These are phyloP conservation scores for Plestiodon gilberti DNA, from an alignment of 2,113 vertebrate species.

Conservation along the genomic window DNA sequence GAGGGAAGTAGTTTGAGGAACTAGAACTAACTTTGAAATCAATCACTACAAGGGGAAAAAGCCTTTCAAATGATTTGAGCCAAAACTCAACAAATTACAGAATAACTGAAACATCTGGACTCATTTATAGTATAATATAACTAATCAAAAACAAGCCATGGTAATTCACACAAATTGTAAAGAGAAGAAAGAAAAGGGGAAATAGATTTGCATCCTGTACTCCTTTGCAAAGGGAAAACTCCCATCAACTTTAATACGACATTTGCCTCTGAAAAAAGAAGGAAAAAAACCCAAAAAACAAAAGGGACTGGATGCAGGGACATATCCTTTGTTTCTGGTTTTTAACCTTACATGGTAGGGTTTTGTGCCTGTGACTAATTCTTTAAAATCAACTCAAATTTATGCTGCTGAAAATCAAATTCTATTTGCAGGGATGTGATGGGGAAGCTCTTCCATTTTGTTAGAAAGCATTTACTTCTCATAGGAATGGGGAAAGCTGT, in stretches of 20 bases:
- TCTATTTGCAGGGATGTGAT: not conserved
- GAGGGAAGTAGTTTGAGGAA: slow-evolving; percentile 56
- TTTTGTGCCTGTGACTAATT: slow-evolving; percentile 51
- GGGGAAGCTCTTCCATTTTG: not conserved
- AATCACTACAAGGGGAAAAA: slow-evolving; percentile 62
- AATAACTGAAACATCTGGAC: slow-evolving; percentile 83
- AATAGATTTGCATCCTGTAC: slow-evolving; percentile 55
- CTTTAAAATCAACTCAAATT: slow-evolving; percentile 48
- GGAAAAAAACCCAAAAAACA: not conserved
- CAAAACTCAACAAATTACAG: slow-evolving; percentile 80
- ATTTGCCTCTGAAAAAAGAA: slow-evolving; percentile 4
- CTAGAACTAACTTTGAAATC: slow-evolving; percentile 73
- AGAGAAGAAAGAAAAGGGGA: slow-evolving; percentile 47
- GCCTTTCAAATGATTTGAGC: slow-evolving; percentile 67
- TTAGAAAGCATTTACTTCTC: not conserved
- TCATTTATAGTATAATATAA: slow-evolving; percentile 77
- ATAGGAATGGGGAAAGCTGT: not conserved
- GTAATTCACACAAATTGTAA: slow-evolving; percentile 76
- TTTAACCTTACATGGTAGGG: slow-evolving; percentile 45
- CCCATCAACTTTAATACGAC: slow-evolving; percentile 32
- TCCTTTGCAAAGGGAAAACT: slow-evolving; percentile 19
- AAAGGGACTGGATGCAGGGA: slow-evolving; percentile 8
- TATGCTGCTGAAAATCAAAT: slow-evolving; percentile 1
- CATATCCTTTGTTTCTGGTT: slow-evolving; percentile 35
- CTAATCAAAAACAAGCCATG: slow-evolving; percentile 78